These are phyloP conservation scores for Thymallus thymallus DNA, from an alignment of 2,113 vertebrate genomes.

Conservation along the genomic window DNA sequence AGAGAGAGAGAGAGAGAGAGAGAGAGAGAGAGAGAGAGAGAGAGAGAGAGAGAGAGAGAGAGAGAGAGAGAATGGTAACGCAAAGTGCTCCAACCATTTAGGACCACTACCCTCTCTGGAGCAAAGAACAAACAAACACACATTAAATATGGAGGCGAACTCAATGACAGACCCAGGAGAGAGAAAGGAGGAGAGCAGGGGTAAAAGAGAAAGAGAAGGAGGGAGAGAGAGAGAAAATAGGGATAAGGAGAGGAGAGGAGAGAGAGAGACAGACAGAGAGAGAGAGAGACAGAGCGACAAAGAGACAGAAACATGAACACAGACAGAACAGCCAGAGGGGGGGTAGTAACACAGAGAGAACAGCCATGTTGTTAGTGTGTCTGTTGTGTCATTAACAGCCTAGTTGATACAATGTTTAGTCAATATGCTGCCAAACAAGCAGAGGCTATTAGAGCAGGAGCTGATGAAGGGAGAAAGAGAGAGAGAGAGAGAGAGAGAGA, in stretches of 20 bases:
- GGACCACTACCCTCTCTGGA: constrained; percentile 9
- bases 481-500: no score
- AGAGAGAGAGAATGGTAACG: no score
- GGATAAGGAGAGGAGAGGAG: neutral
- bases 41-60: no score
- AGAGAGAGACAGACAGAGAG: neutral
- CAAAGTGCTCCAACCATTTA: constrained; percentile 27
- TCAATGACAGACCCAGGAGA: neutral
- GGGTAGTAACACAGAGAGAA: no score
- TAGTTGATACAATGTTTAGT: neutral
- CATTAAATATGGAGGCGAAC: constrained; percentile 9
- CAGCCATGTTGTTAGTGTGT: no score
- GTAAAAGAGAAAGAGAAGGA: neutral
- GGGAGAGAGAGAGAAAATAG: neutral
- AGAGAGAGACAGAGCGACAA: no score
- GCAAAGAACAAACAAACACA: constrained; percentile 16
- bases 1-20: no score
- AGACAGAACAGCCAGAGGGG: no score
- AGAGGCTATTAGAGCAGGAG: neutral
- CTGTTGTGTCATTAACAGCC: neutral
- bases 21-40: no score
- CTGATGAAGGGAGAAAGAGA: no score
- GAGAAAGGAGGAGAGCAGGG: neutral
- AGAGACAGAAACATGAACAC: neutral
- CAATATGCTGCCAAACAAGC: neutral